Percentiles rank a stretch among this genome's conserved stretches.
Evolutionary conservation across 2,888 invertebrate genomes (phyloP).

Genomic region (Melanchra persicariae): DNA sequence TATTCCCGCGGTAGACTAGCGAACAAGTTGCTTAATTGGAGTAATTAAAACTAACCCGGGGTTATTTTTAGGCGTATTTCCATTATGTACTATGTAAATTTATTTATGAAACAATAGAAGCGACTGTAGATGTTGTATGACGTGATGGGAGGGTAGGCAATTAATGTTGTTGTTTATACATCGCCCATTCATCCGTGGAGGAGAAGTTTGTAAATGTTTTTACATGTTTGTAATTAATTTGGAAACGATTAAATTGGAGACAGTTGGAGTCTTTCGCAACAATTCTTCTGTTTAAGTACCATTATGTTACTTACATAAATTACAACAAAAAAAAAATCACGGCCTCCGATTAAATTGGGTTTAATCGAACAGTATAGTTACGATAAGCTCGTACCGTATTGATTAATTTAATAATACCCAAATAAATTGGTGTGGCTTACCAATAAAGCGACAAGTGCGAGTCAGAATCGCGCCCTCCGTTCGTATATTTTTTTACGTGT

Average conservation of each 20-base stretch:
- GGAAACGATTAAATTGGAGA: neutral
- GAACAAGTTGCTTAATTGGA: constrained; percentile 31
- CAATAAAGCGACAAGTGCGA: neutral
- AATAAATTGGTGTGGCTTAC: neutral
- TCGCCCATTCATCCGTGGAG: constrained; percentile 1
- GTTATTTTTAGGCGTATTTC: constrained; percentile 22
- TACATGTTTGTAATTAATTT: constrained; percentile 15
- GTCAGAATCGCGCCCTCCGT: too few species aligned
- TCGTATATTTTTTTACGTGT: too few species aligned
- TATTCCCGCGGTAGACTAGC: constrained; percentile 10
- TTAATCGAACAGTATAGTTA: neutral
- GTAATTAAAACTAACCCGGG: constrained; percentile 43
- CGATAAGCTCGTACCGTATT: constrained; percentile 13
- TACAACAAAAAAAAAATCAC: neutral
- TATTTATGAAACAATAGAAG: constrained; percentile 27
- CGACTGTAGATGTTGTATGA: constrained; percentile 5
- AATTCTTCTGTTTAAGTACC: too few species aligned
- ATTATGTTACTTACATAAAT: too few species aligned
- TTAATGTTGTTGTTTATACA: constrained; percentile 27
- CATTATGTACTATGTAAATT: constrained; percentile 21
- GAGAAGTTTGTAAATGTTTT: constrained; percentile 27
- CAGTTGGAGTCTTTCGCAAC: neutral
- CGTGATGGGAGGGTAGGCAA: constrained; percentile 16
- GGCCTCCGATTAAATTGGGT: neutral
- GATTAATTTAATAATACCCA: constrained; percentile 7